Base-by-base conservation (phyloP, 2,113 vertebrate species). In the Eulacestoma nigropectus region DNA sequence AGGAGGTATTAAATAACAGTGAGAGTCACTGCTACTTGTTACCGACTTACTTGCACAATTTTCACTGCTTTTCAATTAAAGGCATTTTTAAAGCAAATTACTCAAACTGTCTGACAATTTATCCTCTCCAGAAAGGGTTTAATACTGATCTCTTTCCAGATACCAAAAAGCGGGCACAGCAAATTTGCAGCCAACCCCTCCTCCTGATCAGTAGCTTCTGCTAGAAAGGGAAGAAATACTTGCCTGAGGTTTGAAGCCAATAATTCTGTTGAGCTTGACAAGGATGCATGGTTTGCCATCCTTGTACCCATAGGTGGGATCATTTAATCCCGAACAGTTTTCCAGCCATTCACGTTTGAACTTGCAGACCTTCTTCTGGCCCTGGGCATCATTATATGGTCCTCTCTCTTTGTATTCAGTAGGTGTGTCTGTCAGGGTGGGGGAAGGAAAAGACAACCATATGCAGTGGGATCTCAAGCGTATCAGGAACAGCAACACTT, bases 251-350 rank as follows among this genome's bases (percentile, higher is more conserved):
- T 91, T 98, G 97, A 98, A 99, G 96, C 98, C 98, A 79, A 99
- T 97, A 20, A 99, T 98, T 91, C 99, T 98, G 98, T 99, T 99
- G 81, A 99, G 98, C 96, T 99, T 99, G 73, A 99, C 97, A 2
- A 99, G 97, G 59, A 99, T 33, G 84, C 99, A 99, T 0, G 99
- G 99, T 57, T 98, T 99, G 78, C 99, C 99, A 0, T 97, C 93
- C 20, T 20, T 92, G 93, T 99, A 99, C 39, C 99, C 99, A 1
- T 72, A 99, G 6, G 2, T 13, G 0, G 50, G 7, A 29, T 99
- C 99, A 0, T 2, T 9, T 5, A 80, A 0, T 15, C 99, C 99
- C 27, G 99, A 99, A 96, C 99, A 99, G 57, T 91, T 95, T 2
- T 80, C 95, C 46, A 99, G 96, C 99, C 97, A 98, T 7, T 57